These are phyloP conservation scores for Oophaga sylvatica DNA, from an alignment of 2,797 vertebrate genomes.

Conservation along the genomic window DNA sequence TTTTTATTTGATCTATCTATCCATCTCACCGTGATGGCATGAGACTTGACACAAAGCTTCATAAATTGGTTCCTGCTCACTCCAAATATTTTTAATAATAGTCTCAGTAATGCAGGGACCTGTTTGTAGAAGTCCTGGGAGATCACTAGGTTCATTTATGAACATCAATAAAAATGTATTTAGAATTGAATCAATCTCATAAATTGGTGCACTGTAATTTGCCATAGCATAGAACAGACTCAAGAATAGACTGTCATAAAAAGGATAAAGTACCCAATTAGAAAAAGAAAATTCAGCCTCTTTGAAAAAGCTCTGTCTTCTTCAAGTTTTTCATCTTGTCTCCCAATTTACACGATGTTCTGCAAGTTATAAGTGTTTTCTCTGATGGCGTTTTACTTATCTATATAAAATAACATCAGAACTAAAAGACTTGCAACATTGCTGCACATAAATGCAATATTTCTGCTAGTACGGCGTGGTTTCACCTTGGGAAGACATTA, in stretches of 20 bases:
- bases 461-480: not conserved
- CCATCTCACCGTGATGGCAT: no score
- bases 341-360: not conserved
- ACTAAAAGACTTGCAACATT: not conserved
- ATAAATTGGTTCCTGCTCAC: no score
- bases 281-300: not conserved
- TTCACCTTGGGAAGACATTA: not conserved
- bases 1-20: no score
- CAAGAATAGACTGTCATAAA: not conserved
- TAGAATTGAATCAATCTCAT: not conserved
- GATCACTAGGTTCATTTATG: no score
- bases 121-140: no score
- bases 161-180: no score
- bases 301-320: not conserved
- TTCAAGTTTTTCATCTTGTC: not conserved
- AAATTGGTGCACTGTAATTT: not conserved
- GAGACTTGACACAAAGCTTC: no score
- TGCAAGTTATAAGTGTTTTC: not conserved
- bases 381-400: not conserved
- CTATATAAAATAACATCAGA: not conserved
- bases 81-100: no score
- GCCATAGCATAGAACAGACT: not conserved
- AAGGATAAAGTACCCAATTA: not conserved
- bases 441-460: not conserved
- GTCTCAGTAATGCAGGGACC: no score